Evolutionary conservation across 35 echinoderm and acorn worm genomes (phyloP).

Genomic region (Acanthaster planci): DNA sequence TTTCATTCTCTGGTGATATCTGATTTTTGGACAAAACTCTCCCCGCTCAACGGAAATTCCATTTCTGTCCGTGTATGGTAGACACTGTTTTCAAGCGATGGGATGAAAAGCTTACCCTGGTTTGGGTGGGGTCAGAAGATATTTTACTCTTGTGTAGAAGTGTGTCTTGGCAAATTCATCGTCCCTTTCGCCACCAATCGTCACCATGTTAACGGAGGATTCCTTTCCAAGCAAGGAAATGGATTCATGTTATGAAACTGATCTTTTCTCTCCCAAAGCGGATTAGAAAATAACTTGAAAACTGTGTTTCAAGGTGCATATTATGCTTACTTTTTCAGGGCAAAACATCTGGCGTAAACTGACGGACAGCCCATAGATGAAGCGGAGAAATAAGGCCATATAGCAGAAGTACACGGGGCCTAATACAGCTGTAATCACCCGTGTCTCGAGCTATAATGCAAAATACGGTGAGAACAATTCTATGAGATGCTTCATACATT

Average conservation of each 20-base stretch:
- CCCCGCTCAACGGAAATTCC: no score
- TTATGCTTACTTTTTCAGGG: background rate
- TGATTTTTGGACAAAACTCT: no score
- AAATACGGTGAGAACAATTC: background rate
- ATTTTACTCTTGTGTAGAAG: constrained; percentile 23
- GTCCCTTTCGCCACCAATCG: background rate
- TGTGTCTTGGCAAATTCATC: constrained; percentile 35
- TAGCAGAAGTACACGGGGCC: constrained; percentile 11
- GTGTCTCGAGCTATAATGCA: background rate
- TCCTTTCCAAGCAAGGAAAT: background rate
- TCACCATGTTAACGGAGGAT: background rate
- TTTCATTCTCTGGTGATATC: no score
- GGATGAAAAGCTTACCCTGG: background rate
- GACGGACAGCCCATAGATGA: background rate
- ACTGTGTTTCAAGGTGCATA: no score
- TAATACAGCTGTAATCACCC: background rate
- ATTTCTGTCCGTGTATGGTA: no score
- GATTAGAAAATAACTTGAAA: no score
- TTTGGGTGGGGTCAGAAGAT: background rate
- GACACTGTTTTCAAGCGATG: no score
- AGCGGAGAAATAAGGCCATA: background rate
- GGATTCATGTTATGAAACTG: no score
- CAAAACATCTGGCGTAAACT: background rate
- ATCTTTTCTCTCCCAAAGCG: no score
- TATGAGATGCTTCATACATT: background rate